phyloP scores from a whole-genome alignment of 2,888 invertebrate species.

The Teinopalpus imperialis region DNA sequence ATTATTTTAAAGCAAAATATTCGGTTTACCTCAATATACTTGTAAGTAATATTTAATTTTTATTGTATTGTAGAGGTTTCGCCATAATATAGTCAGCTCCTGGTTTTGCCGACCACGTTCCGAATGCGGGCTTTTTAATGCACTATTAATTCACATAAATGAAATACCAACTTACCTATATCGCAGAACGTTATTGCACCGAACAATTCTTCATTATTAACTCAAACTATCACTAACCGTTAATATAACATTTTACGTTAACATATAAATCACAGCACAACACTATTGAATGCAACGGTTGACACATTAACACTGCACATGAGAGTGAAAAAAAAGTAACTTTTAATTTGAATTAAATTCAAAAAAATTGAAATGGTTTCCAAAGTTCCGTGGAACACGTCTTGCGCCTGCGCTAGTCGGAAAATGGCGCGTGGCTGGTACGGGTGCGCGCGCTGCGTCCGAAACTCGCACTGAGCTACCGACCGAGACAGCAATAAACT shows the following conservation, averaged over 20 bases:
- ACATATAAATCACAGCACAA: constrained; percentile 13
- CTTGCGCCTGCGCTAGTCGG: constrained; percentile 25
- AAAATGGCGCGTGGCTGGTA: constrained; percentile 40
- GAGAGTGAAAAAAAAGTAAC: constrained; percentile 13
- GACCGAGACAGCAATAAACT: constrained; percentile 60
- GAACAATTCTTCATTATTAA: constrained; percentile 14
- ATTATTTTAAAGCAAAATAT: too few species aligned
- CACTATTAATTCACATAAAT: constrained; percentile 3
- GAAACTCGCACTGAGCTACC: constrained; percentile 69
- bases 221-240: constrained; percentile 7
- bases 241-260: constrained; percentile 18
- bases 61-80: too few species aligned
- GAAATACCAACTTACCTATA: constrained; percentile 14
- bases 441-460: constrained; percentile 70
- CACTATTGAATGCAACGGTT: constrained; percentile 8
- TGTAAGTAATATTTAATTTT: too few species aligned
- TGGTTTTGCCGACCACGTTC: neutral
- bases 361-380: constrained; percentile 22
- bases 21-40: too few species aligned
- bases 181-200: neutral
- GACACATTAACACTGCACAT: constrained; percentile 14
- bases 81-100: neutral
- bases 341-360: constrained; percentile 11
- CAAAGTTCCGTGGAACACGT: constrained; percentile 9
- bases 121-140: constrained; percentile 5